A percentile compares a stretch with the other conserved stretches of the same genome.
These are phyloP conservation scores for Volucella inflata DNA, from an alignment of 2,888 invertebrate genomes.

Conservation along the genomic window DNA sequence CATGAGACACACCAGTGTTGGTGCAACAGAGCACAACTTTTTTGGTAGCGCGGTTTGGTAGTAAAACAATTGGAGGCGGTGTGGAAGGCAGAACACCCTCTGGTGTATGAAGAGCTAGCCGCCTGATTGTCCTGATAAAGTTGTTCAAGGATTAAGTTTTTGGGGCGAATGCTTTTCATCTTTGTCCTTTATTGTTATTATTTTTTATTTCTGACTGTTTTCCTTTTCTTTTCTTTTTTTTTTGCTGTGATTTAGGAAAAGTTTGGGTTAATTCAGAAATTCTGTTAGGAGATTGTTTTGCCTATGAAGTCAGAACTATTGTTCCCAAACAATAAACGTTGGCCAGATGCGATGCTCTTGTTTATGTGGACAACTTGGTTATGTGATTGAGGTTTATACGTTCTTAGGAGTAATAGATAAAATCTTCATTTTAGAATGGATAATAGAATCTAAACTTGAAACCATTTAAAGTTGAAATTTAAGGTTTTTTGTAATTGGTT, in stretches of 20 bases:
- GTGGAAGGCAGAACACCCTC: background rate
- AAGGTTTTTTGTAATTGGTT: no score
- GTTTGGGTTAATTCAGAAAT: constrained; percentile 70
- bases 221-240: constrained; percentile 34
- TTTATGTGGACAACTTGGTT: constrained; percentile 18
- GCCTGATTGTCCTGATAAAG: constrained; percentile 72
- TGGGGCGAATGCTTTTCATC: constrained; percentile 61
- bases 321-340: constrained; percentile 10
- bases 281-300: constrained; percentile 58
- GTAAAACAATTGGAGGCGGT: constrained; percentile 38
- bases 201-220: constrained; percentile 9
- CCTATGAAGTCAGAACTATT: constrained; percentile 34
- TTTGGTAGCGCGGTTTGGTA: constrained; percentile 62
- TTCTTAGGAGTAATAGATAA: no score
- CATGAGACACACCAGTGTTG: constrained; percentile 49
- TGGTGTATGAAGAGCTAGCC: background rate
- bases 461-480: no score
- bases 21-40: constrained; percentile 71
- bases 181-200: constrained; percentile 29
- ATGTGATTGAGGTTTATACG: constrained; percentile 9
- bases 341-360: background rate
- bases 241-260: constrained; percentile 51
- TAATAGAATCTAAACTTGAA: no score
- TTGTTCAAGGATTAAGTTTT: constrained; percentile 74
- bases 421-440: no score